Evolutionary conservation across 2,888 invertebrate species (phyloP).

Genomic region (Seira sanloemensis): DNA sequence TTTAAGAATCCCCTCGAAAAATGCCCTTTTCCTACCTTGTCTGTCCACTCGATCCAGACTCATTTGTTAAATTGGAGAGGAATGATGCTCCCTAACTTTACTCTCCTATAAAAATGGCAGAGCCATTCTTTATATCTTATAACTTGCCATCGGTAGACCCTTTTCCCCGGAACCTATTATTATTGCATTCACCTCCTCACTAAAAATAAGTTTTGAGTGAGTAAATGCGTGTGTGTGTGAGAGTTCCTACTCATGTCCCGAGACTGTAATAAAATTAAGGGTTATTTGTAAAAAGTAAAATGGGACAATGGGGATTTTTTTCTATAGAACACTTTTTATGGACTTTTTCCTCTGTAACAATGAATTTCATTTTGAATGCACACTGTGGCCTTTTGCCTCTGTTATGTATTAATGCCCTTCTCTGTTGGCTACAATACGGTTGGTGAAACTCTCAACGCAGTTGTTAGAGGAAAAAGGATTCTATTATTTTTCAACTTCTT

Average conservation of each 20-base stretch:
- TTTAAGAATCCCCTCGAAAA: not conserved
- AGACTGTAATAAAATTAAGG: constrained; percentile 71
- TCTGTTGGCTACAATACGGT: not conserved
- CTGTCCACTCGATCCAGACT: not conserved
- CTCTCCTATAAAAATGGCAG: not conserved
- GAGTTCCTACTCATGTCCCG: constrained; percentile 54
- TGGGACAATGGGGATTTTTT: constrained; percentile 66
- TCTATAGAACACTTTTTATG: not conserved
- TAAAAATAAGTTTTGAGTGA: not conserved
- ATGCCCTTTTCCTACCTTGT: not conserved
- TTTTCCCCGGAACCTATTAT: constrained; percentile 20
- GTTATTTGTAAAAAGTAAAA: constrained; percentile 71
- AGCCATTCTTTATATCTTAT: not conserved
- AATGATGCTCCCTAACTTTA: not conserved
- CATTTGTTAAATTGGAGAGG: constrained; percentile 1
- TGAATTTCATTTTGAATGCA: constrained; percentile 24
- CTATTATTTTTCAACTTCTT: constrained; percentile 44
- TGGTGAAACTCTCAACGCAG: not conserved
- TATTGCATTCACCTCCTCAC: not conserved
- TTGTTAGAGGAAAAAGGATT: constrained; percentile 23
- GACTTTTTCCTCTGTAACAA: constrained; percentile 36
- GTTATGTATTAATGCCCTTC: no score
- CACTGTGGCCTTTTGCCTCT: not conserved
- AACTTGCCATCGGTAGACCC: not conserved
- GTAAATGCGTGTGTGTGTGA: constrained; percentile 2